Evolutionary conservation across 2,797 vertebrate species (phyloP), one percentile per base, ranked within the genome.

Genomic region (Bovichtus variegatus): DNA sequence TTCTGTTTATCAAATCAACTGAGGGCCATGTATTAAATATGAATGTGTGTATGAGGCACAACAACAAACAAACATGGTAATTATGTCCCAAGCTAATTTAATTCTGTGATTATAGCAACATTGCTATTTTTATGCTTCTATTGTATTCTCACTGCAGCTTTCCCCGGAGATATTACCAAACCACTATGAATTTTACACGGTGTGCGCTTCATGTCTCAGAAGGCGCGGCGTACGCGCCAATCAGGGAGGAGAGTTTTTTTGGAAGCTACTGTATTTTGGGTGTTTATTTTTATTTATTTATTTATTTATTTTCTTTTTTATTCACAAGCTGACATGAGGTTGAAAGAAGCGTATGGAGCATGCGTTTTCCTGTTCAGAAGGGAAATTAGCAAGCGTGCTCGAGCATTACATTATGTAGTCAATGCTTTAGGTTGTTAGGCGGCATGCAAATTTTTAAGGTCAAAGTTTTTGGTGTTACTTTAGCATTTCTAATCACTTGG

Each of bases 21-120:
- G 88, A 91, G 93, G 90, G 92, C 78, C 78, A 86, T 85, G 88
- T 92, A 93, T 94, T 94, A 94, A 95, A 95, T 94, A 94, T 92
- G 91, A 93, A 92, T 93, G 86, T 89, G 83, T 89, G 90, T 87
- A 93, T 84, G 89, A 92, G 89, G 90, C 93, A 90, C 87, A 92
- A 92, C 89, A 91, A 91, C 90, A 93, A 94, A 94, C 93, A 95
- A 94, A 94, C 94, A 93, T 94, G 91, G 87, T 95, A 95, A 95
- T 96, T 93, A 95, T 74, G 87, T 95, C 95, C 94, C 95, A 85
- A 82, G 95, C 91, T 95, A 95, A 96, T 95, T 95, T 93, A 91
- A 94, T 95, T 93, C 92, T 92, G 89, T 87, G 83, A 92, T 94
- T 95, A 93, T 91, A 85, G 87, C 88, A 91, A 89, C 88, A 87